Base-by-base conservation (phyloP, 2,888 invertebrate genomes). In the Drosophila merina region DNA sequence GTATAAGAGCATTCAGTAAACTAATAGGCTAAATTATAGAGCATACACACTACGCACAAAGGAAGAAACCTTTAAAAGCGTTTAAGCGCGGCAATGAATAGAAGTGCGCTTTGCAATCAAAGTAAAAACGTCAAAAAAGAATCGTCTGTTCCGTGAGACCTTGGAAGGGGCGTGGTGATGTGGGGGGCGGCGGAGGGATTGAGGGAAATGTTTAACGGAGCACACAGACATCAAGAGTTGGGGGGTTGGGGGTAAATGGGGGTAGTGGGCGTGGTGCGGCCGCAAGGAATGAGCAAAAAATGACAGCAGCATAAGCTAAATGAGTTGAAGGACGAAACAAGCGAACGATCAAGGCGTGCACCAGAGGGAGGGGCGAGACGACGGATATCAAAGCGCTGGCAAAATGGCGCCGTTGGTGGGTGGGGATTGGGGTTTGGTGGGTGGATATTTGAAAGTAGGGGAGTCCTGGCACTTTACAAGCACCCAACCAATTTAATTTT, bases 101-200 rank as follows among this genome's bases (percentile, higher is more conserved):
- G 81, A 84, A 81, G 79, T 81, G 84, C 81, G 84, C 83, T 80
- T 79, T 76, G 77, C 81, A 82, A 83, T 82, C 81, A 84, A 82
- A 81, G 84, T 79, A 79, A 79, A 82, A 81, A 82, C 72, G 70
- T 59, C 40, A 28, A 60, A 68, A 58, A 56, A 67, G 14, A 20
- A 20, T 33, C 33, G 33, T 33, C 20, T 42, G 7, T 42, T 42
- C 7, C 26, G 26, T 9, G 52, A 40, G n/a, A 20, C 20, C 20
- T 20, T 20, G 44, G 25, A 38, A 33, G 44, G 31, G 31, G 31
- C 10, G 47, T 26, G 12, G 1, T 3, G 31, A 6, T 31, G 20
- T 20, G 20, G 26, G 9, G 20, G 14, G 14, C 14, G 14, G 14
- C 14, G 14, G 14, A 14, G 14, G 47, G 33, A 28, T 20, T 31